Conservation (phyloP, 2,797 vertebrate species). For the Acipenser transmontanus region DNA sequence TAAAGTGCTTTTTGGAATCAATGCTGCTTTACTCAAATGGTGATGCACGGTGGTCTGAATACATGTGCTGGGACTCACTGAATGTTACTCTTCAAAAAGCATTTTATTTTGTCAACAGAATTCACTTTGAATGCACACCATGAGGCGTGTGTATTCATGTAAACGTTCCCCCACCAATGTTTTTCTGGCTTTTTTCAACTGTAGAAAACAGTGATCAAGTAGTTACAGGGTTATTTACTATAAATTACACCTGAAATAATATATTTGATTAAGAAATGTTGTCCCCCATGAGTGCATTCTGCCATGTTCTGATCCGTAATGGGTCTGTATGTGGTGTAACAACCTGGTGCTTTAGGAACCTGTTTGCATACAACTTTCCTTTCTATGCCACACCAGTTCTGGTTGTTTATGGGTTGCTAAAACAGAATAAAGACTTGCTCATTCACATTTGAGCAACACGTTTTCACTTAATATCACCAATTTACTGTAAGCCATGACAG, state of each 20-base stretch:
- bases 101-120: conserved; percentile 56
- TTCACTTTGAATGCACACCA: conserved; percentile 11
- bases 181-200: neutral
- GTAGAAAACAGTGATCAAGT: neutral
- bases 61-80: conserved; percentile 28
- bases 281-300: too few species aligned
- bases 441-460: too few species aligned
- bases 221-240: neutral
- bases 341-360: too few species aligned
- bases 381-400: too few species aligned
- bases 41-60: conserved; percentile 59
- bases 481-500: too few species aligned
- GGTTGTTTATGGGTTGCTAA: too few species aligned
- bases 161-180: conserved; percentile 31
- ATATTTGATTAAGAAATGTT: too few species aligned
- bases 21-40: neutral
- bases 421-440: too few species aligned
- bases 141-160: conserved; percentile 45
- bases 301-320: too few species aligned
- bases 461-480: too few species aligned
- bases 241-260: neutral
- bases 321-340: too few species aligned
- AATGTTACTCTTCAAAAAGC: conserved; percentile 41
- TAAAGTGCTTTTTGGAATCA: conserved; percentile 31
- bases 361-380: too few species aligned